Conservation (phyloP, 2,113 vertebrate species). For the Podilymbus podiceps region DNA sequence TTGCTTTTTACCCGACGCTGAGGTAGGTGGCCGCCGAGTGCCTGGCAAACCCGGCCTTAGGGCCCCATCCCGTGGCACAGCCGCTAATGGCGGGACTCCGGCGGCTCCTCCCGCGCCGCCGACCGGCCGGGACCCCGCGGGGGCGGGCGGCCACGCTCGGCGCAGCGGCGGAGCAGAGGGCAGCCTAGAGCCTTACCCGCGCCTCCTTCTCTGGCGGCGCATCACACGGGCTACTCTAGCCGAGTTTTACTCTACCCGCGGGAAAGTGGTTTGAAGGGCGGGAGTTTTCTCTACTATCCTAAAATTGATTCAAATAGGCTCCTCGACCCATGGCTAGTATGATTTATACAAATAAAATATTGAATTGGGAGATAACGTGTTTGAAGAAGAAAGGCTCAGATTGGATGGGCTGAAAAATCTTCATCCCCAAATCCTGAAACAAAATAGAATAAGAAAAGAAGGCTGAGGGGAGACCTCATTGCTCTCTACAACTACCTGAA, state of each 20-base stretch:
- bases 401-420: neutral
- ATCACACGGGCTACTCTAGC: rapidly evolving
- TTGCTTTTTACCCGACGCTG: rapidly evolving
- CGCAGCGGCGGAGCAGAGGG: rapidly evolving
- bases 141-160: rapidly evolving
- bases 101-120: too few relatives aligned
- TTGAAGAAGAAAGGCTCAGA: neutral
- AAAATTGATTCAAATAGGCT: neutral
- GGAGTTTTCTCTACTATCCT: neutral
- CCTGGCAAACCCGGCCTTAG: neutral
- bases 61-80: neutral
- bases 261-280: neutral
- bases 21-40: rapidly evolving
- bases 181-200: rapidly evolving
- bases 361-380: neutral
- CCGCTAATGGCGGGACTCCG: neutral
- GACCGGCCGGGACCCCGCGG: rapidly evolving
- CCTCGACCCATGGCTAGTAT: neutral
- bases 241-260: neutral
- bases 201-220: rapidly evolving
- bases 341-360: neutral
- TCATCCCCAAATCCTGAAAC: neutral
- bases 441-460: neutral
- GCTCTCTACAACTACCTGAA: too few relatives aligned
- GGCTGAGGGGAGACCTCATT: too few relatives aligned